phyloP scores from a whole-genome alignment of 2,113 vertebrate genomes.

The Callospermophilus lateralis region DNA sequence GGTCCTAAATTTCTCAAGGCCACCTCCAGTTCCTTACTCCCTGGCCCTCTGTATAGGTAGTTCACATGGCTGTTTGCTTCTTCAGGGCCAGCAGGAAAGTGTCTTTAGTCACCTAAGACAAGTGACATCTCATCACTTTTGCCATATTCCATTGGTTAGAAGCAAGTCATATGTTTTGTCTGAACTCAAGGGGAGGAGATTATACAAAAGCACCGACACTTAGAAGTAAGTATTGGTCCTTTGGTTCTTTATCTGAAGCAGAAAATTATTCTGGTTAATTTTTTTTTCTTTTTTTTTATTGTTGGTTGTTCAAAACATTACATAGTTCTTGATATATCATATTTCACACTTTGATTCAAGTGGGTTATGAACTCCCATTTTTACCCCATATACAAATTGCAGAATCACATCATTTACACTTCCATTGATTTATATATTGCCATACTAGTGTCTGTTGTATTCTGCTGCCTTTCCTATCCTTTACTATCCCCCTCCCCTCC shows the following conservation, averaged over 20 bases:
- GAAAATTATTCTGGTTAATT: slow-evolving; percentile 48
- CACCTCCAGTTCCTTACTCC: not conserved
- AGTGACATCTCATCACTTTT: not conserved
- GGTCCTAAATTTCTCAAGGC: not conserved
- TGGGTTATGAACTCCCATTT: too few relatives aligned
- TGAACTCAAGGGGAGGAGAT: not conserved
- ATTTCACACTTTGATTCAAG: too few relatives aligned
- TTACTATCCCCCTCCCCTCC: too few relatives aligned
- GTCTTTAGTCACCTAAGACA: not conserved
- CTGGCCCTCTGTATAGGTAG: not conserved
- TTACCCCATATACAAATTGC: too few relatives aligned
- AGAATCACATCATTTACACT: too few relatives aligned
- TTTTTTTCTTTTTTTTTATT: too few relatives aligned
- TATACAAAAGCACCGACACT: not conserved
- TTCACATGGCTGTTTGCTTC: slow-evolving; percentile 33
- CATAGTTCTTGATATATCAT: too few relatives aligned
- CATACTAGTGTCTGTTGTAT: too few relatives aligned
- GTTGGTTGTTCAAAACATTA: too few relatives aligned
- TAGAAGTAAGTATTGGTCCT: not conserved
- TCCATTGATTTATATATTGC: too few relatives aligned
- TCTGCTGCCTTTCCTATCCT: too few relatives aligned
- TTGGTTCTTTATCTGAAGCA: slow-evolving; percentile 27
- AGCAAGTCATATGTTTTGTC: slow-evolving; percentile 28
- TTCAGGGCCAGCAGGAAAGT: not conserved
- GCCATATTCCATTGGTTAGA: not conserved